A percentile compares a stretch with the other conserved stretches of the same genome.
Conservation (phyloP, 2,797 vertebrate species). For the Setipinna tenuifilis region DNA sequence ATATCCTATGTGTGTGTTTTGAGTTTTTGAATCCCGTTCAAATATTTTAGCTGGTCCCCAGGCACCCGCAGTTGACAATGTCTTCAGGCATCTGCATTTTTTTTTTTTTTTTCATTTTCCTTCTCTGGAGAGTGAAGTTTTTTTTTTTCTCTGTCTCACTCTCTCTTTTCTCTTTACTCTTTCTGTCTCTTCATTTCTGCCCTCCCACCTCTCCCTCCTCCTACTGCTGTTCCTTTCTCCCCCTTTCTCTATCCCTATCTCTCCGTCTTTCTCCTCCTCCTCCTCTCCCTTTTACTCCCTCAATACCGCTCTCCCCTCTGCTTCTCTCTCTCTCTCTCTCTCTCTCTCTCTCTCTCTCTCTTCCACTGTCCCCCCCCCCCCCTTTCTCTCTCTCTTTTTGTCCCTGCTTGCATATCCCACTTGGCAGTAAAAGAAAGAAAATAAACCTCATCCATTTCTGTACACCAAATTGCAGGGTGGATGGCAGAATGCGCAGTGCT, state of each 20-base stretch:
- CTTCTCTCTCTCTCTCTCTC: conserved; percentile 43
- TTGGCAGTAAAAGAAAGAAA: conserved; percentile 56
- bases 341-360: conserved; percentile 33
- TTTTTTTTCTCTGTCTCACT: conserved; percentile 9
- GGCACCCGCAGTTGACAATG: conserved; percentile 33
- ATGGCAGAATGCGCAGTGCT: conserved; percentile 44
- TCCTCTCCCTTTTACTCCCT: not conserved
- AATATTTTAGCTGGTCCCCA: conserved; percentile 40
- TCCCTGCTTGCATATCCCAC: conserved; percentile 57
- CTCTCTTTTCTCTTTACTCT: not conserved
- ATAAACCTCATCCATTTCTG: conserved; percentile 59
- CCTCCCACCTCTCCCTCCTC: not conserved
- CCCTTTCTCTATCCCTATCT: not conserved
- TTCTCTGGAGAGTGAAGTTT: not conserved
- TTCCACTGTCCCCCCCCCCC: conserved; percentile 42
- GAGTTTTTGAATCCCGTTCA: conserved; percentile 38
- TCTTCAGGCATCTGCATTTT: conserved; percentile 12
- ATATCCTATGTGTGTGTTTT: not conserved
- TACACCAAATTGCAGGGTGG: conserved; percentile 62
- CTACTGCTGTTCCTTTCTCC: not conserved
- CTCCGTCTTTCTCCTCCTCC: not conserved
- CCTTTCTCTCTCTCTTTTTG: conserved; percentile 41
- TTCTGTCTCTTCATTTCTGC: conserved; percentile 29
- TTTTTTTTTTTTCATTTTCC: not conserved
- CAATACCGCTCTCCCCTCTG: conserved; percentile 38